Evolutionary conservation across 1,140 invertebrate species (phyloP), one percentile per base, ranked within the genome.

Genomic region (Neodiprion virginianus): DNA sequence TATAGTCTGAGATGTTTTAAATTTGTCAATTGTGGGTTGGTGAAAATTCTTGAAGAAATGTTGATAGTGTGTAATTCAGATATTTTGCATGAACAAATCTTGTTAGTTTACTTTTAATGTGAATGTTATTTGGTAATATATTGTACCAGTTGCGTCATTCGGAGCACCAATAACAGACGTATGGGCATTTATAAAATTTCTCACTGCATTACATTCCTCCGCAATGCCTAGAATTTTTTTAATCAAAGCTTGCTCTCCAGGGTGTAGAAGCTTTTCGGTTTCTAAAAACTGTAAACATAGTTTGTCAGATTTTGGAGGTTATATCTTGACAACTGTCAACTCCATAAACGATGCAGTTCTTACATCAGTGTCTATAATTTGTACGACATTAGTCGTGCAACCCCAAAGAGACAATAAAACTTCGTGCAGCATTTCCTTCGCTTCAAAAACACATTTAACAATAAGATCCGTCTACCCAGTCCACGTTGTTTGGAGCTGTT

Each of bases 351-450:
- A 7, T 47, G n/a, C 5, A 14, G 70, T 50, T 75, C 82, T 84
- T 77, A 88, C 87, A 72, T 88, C 83, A 61, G 77, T 76, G 48
- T 88, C 82, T 48, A 88, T 79, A 49, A 88, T 86, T 71, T 86
- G 76, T 21, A 79, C 78, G 21, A 85, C 72, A 74, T 82, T 85
- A 0, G 87, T 88, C 0, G 87, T 82, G 72, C 86, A 88, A 72
- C 87, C 86, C 86, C 87, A 88, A 23, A 88, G 76, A 21, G 87
- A 83, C n/a, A 87, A 8, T 53, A 88, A 77, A 12, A 88, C 80
- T 76, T 88, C 87, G 67, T 88, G 87, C 67, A 88, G 78, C 87
- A 88, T 88, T 80, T 72, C 53, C 14, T 17, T 61, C 11, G 53
- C n/a, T 61, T 61, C 11, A 14, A 61, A 61, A 61, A 7, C n/a